Percentiles rank a stretch among this genome's conserved stretches.
These are phyloP conservation scores for Gymnodraco acuticeps DNA, from an alignment of 2,797 vertebrate species.

Conservation along the genomic window DNA sequence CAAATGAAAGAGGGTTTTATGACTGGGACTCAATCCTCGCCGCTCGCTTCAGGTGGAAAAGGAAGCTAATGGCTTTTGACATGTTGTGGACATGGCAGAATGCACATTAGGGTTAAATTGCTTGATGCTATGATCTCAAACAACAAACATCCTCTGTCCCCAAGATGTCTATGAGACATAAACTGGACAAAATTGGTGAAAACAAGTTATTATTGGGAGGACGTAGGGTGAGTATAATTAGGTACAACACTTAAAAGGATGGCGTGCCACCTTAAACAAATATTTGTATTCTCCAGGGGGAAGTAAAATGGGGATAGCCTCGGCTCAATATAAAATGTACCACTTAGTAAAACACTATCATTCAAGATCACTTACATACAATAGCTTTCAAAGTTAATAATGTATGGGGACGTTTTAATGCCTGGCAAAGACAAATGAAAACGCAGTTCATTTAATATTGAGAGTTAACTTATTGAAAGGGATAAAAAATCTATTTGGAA, in stretches of 20 bases:
- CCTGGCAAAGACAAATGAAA: background rate
- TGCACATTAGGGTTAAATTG: slow-evolving; percentile 66
- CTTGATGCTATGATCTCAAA: slow-evolving; percentile 50
- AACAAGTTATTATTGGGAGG: background rate
- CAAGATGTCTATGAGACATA: slow-evolving; percentile 23
- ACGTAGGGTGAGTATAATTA: background rate
- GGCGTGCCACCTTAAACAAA: background rate
- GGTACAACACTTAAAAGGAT: background rate
- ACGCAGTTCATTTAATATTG: background rate
- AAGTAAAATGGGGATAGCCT: background rate
- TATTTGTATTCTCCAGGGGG: background rate
- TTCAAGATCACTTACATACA: slow-evolving; percentile 20
- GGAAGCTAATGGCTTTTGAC: slow-evolving; percentile 76
- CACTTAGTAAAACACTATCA: slow-evolving; percentile 14
- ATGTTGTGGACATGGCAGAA: slow-evolving; percentile 60
- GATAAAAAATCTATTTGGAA: background rate
- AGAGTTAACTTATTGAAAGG: background rate
- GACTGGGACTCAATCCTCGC: slow-evolving; percentile 61
- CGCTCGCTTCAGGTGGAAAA: slow-evolving; percentile 70
- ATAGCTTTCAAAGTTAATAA: slow-evolving; percentile 8
- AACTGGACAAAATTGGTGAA: slow-evolving; percentile 9
- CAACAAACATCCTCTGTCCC: slow-evolving; percentile 23
- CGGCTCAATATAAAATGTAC: slow-evolving; percentile 9
- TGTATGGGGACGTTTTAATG: background rate
- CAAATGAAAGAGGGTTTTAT: slow-evolving; percentile 71